Evolutionary conservation across 1,140 invertebrate species (phyloP), one percentile per base, ranked within the genome.

Genomic region (Eriosoma lanigerum): DNA sequence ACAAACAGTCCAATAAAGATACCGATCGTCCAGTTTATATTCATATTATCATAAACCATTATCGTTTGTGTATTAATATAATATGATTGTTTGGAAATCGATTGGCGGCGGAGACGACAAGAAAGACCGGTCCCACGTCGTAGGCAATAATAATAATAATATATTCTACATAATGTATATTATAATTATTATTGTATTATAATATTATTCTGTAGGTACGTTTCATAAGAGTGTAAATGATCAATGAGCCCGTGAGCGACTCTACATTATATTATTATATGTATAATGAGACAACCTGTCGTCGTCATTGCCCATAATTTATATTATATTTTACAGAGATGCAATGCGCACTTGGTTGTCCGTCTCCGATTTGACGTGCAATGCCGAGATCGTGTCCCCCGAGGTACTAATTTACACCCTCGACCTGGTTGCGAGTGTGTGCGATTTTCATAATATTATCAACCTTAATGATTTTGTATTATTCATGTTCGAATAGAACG

Each of bases 81-180:
- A 38, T 38, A 48, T 68, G 56, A 76, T 58, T 76, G 72, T 76
- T 76, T 46, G 50, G 32, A 58, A 58, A 76, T 58, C 73, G 52
- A 76, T 56, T 48, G 26, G 12, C 26, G 21, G 44, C 66, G 15
- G 32, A 13, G 24, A 48, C 26, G 48, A 68, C 38, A 32, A 73
- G 46, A 56, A 73, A 73, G 17, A 73, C 70, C 70, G 52, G 70
- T 73, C 70, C 50, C 70, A 73, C 50, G 70, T 73, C 66, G 66
- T 48, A 48, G 21, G 21, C 15, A 68, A 48, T 24, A 26, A 68
- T 48, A 48, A 48, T 48, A 48, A 48, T 10, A n/a, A 15, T 48
- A 48, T 48, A 38, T 48, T n/a, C n/a, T n/a, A n/a, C n/a, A n/a
- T n/a, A 44, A n/a, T 44, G 38, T 32, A 64, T n/a, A 64, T 64